Base-by-base conservation (phyloP, 92 coral and sea anemone genomes). In the Phymanthus crucifer region DNA sequence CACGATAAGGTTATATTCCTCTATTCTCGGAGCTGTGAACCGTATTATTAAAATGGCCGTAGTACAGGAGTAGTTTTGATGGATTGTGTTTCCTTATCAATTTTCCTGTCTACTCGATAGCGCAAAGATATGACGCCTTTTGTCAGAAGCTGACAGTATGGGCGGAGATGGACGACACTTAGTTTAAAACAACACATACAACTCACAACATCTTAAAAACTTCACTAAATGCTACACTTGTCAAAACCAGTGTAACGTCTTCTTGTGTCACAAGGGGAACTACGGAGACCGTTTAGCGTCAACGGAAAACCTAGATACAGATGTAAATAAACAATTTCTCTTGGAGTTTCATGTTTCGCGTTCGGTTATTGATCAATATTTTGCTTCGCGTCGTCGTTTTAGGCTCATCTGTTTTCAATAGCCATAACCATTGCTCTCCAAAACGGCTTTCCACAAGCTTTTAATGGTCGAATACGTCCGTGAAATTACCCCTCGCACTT, bases 91-190 rank as follows among this genome's bases (percentile, higher is more conserved):
- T 92, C 97, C 87, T 90, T 92, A 92, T 92, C 97, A 92, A 90
- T 87, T 88, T 90, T 91, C 94, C 89, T 92, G 97, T 92, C 97
- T 90, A 80, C 72, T 80, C 78, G 97, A 90, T 92, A 87, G 89
- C 87, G 88, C 83, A 88, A 92, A 88, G 89, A 88, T 81, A 91
- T 89, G 97, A 92, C 87, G 91, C 88, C 90, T 79, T 92, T 93
- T 93, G 97, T 93, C 97, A 93, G 66, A 87, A 79, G 66, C 88
- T 93, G 97, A 90, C 97, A 93, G 84, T 29, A 80, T 78, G 90
- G 97, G 97, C 97, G 97, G 97, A 85, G 97, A 90, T 80, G 50
- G 46, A 40, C 94, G 97, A 93, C 97, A 93, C 91, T 91, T 91
- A 84, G 90, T 84, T 84, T 83, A 93, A 86, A 91, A 90, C 97